Evolutionary conservation across 2,797 vertebrate species (phyloP).

Genomic region (Sebastiscus tertius): DNA sequence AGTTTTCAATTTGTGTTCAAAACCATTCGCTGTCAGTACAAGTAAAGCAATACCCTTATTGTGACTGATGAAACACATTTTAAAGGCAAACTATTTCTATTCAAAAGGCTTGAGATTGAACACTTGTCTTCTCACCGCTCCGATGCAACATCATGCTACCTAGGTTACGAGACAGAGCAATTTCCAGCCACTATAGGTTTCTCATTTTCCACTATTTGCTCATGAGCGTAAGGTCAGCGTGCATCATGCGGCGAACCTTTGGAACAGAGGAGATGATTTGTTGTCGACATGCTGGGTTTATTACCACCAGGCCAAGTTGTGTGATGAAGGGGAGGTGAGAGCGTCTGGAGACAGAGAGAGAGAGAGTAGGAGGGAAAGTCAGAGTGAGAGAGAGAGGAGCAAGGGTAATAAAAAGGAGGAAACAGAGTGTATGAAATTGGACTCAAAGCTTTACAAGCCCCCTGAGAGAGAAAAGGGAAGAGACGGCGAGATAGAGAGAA

Average conservation of each 20-base stretch:
- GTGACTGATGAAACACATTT: not conserved
- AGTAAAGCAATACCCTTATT: not conserved
- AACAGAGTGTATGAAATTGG: conserved; percentile 68
- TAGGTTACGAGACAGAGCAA: conserved; percentile 36
- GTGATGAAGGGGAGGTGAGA: conserved; percentile 26
- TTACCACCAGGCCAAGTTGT: conserved; percentile 46
- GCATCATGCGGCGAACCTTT: conserved; percentile 38
- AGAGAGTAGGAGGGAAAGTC: not conserved
- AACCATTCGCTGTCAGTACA: not conserved
- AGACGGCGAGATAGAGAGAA: conserved; percentile 19
- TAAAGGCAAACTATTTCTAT: not conserved
- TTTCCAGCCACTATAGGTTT: conserved; percentile 46
- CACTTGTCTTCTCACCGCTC: not conserved
- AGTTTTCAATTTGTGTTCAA: not conserved
- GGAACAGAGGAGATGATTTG: conserved; percentile 61
- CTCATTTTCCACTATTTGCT: conserved; percentile 60
- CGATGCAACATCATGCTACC: conserved; percentile 1
- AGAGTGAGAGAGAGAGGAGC: not conserved
- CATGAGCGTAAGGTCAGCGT: conserved; percentile 47
- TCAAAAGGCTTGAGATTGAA: not conserved
- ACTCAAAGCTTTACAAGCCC: conserved; percentile 63
- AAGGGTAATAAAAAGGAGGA: conserved; percentile 57
- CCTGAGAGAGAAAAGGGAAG: conserved; percentile 28
- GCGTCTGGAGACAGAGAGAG: not conserved
- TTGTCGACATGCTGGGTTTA: conserved; percentile 53